Conservation (phyloP, 2,113 vertebrate genomes). For the Tragelaphus scriptus region DNA sequence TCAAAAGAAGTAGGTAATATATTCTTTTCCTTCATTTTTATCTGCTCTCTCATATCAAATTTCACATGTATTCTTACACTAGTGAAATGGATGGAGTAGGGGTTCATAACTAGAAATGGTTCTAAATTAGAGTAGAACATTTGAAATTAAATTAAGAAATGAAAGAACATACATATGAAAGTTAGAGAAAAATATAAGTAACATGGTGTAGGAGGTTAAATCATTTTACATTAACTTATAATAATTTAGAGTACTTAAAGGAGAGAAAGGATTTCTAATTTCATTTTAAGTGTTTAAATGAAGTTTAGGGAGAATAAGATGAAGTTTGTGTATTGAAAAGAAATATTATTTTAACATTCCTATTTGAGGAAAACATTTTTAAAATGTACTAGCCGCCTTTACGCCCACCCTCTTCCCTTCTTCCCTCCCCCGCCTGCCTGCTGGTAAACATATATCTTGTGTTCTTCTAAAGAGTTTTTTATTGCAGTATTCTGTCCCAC, state of each 20-base stretch:
- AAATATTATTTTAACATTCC: not conserved
- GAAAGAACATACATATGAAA: not conserved
- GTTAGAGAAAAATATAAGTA: not conserved
- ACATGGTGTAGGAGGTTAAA: not conserved
- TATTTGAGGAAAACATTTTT: not conserved
- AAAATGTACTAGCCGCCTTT: not conserved
- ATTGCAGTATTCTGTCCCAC: not conserved
- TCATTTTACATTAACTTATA: not conserved
- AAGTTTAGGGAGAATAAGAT: not conserved
- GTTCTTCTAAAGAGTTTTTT: not conserved
- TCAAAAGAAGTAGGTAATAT: not conserved
- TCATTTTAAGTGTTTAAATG: slow-evolving; percentile 19
- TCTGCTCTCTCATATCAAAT: not conserved
- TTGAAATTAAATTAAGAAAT: slow-evolving; percentile 24
- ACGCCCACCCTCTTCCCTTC: not conserved
- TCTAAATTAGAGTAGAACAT: not conserved
- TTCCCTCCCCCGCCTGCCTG: not conserved
- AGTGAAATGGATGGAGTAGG: not conserved
- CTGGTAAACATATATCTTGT: not conserved
- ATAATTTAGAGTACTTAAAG: not conserved
- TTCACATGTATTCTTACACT: not conserved
- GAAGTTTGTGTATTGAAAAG: not conserved
- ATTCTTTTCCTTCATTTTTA: not conserved
- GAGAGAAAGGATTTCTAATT: not conserved
- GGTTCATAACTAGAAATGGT: not conserved